Evolutionary conservation across 1,140 invertebrate species (phyloP), one percentile per base, ranked within the genome.

Genomic region (Drosophila elegans): DNA sequence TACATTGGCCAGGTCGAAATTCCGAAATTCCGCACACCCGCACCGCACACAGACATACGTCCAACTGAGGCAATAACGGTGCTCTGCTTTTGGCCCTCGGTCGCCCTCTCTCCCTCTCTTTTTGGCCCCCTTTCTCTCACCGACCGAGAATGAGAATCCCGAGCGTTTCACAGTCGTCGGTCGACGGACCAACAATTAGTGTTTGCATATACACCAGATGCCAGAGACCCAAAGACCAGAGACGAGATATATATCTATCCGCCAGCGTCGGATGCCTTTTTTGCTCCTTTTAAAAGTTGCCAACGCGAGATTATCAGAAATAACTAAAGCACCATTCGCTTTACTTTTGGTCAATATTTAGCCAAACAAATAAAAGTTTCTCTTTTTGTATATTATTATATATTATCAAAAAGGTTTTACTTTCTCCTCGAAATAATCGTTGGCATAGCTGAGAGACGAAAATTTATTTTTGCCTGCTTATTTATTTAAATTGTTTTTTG

Each of bases 21-120:
- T 42, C 53, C 27, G 39, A 34, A 62, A 34, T 42, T 59, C 54
- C 54, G 60, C 60, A 63, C 64, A 66, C 64, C 64, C 64, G 64
- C 61, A 68, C 64, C 64, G 64, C 64, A 68, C 64, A 68, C 64
- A 66, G 64, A 68, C 64, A 68, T 61, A 68, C 64, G 61, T 68
- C 61, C 64, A 68, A 68, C 64, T 68, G 64, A 68, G 64, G 60
- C 64, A 66, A 51, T 68, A 68, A 51, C 64, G 61, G 12, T 66
- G 61, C 64, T 64, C 36, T 67, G 64, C 63, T 48, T 63, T 63
- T 49, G 60, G 64, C 64, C 64, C 64, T 42, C 64, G 10, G 38
- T 21, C 36, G 46, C 27, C 13, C 9, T 12, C 13, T 36, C 32
- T 45, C 10, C n/a, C 4, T 25, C 56, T 5, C 45, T 21, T 12